Evolutionary conservation across 2,888 invertebrate species (phyloP).

Genomic region (Melanostoma mellinum): DNA sequence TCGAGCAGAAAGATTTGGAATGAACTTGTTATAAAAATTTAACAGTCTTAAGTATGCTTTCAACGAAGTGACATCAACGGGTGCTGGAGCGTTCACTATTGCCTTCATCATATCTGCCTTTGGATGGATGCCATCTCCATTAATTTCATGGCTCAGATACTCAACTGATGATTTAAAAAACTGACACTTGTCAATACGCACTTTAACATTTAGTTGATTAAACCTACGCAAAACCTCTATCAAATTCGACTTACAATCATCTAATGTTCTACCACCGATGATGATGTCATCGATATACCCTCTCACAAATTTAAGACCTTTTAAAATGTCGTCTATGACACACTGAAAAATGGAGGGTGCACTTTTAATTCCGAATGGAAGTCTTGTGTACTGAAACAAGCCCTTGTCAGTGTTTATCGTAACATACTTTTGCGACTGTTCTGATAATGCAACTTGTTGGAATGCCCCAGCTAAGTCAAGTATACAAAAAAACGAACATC

Average conservation of each 20-base stretch:
- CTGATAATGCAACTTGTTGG: slow-evolving; percentile 5
- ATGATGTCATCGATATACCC: slow-evolving; percentile 15
- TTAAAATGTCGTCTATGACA: not conserved
- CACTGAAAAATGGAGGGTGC: slow-evolving; percentile 8
- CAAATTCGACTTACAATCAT: slow-evolving; percentile 10
- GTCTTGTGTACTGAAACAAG: slow-evolving; percentile 9
- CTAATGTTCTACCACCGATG: not conserved
- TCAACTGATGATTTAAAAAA: slow-evolving; percentile 13
- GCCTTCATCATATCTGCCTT: slow-evolving; percentile 52
- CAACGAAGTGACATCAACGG: slow-evolving; percentile 39
- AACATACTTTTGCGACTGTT: slow-evolving; percentile 6
- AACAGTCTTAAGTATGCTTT: slow-evolving; percentile 48
- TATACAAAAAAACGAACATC: slow-evolving; percentile 3
- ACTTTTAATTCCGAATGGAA: slow-evolving; percentile 15
- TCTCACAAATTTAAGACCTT: not conserved
- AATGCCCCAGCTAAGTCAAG: slow-evolving; percentile 12
- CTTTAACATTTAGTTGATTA: slow-evolving; percentile 12
- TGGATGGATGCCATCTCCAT: slow-evolving; percentile 38
- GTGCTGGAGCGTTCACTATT: slow-evolving; percentile 55
- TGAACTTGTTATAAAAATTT: slow-evolving; percentile 40
- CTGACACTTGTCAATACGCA: slow-evolving; percentile 9
- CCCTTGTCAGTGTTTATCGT: slow-evolving; percentile 9
- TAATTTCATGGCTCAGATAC: slow-evolving; percentile 13
- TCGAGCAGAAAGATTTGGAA: slow-evolving; percentile 9
- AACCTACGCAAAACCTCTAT: slow-evolving; percentile 3